These are phyloP conservation scores for Eurystomus gularis DNA, from an alignment of 2,113 vertebrate genomes.

Conservation along the genomic window DNA sequence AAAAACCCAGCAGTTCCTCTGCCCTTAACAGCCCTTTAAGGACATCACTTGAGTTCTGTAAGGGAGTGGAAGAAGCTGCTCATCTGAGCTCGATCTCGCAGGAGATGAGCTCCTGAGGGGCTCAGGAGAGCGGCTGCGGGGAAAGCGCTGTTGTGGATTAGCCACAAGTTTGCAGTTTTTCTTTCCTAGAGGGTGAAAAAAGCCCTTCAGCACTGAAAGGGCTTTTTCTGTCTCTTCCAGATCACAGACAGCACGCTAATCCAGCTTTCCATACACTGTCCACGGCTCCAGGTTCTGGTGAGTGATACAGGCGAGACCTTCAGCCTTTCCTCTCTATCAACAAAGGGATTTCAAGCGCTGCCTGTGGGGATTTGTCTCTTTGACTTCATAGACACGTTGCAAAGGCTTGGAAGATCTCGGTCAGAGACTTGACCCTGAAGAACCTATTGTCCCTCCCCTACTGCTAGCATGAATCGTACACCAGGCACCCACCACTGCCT, in stretches of 20 bases:
- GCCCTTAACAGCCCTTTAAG: neutral
- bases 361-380: neutral
- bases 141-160: neutral
- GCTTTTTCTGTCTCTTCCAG: constrained; percentile 61
- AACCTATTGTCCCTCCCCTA: neutral
- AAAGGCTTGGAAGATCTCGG: neutral
- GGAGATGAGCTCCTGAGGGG: neutral
- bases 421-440: neutral
- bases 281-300: constrained; percentile 95
- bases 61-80: neutral
- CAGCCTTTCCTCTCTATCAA: neutral
- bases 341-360: neutral
- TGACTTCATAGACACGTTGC: rapidly evolving
- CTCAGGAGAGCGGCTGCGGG: neutral
- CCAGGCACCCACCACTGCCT: neutral
- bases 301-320: constrained; percentile 47
- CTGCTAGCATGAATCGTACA: neutral
- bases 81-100: rapidly evolving
- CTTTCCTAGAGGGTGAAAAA: rapidly evolving
- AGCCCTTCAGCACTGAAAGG: rapidly evolving
- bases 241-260: constrained; percentile 96
- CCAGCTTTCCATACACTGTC: constrained; percentile 97
- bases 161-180: neutral
- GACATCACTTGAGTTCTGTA: rapidly evolving
- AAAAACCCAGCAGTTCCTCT: neutral